phyloP scores from a whole-genome alignment of 2,797 vertebrate genomes.

The Emys orbicularis region DNA sequence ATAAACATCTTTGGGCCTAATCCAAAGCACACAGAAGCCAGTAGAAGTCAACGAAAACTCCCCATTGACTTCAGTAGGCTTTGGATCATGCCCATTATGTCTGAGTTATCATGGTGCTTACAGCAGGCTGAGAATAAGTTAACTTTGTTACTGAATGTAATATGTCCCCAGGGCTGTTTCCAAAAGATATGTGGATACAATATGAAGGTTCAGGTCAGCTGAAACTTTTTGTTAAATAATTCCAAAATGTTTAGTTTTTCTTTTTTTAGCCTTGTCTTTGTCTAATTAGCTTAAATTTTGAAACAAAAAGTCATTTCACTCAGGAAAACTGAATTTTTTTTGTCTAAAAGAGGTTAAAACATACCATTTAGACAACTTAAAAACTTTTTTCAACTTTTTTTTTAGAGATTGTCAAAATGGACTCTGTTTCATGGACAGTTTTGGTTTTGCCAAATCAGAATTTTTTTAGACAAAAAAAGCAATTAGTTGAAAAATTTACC shows the following conservation, averaged over 20 bases:
- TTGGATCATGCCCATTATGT: not conserved
- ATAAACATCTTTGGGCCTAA: constrained; percentile 30
- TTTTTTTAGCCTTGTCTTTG: not conserved
- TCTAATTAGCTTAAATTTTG: not conserved
- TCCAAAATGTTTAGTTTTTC: not conserved
- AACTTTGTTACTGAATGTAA: not conserved
- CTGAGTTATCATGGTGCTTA: not conserved
- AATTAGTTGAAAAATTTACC: not conserved
- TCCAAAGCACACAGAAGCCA: not conserved
- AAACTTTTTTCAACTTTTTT: not conserved
- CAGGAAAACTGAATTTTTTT: not conserved
- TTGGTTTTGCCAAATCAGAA: not conserved
- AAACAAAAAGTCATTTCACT: not conserved
- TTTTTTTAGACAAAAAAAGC: not conserved
- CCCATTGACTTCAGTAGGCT: not conserved
- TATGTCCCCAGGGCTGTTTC: not conserved
- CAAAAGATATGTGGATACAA: not conserved
- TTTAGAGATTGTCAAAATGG: not conserved
- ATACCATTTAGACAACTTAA: not conserved
- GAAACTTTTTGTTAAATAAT: not conserved
- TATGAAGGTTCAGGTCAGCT: not conserved
- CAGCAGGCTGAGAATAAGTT: not conserved
- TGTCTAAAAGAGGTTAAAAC: not conserved
- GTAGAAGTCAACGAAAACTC: rapidly evolving
- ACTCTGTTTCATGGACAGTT: not conserved